phyloP scores from a whole-genome alignment of 2,888 invertebrate species.

The Chrysotoxum bicinctum region DNA sequence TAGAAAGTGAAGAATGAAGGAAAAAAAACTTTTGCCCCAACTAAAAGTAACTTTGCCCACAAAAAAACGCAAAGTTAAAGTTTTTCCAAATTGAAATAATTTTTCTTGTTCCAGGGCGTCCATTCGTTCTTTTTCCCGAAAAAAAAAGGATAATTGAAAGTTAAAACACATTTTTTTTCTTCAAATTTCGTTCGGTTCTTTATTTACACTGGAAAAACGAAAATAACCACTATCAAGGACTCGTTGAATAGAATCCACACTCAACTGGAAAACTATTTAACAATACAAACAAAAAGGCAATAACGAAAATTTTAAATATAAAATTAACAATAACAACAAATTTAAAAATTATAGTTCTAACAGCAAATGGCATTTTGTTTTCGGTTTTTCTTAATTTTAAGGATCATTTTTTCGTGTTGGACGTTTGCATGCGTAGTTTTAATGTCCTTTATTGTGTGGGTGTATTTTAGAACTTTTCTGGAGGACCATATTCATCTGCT shows the following conservation, averaged over 20 bases:
- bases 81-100: constrained; percentile 60
- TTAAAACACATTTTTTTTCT: constrained; percentile 26
- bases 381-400: neutral
- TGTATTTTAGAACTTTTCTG: constrained; percentile 77
- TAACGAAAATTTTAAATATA: constrained; percentile 54
- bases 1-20: neutral
- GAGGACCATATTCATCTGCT: constrained; percentile 77
- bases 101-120: constrained; percentile 34
- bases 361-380: constrained; percentile 63
- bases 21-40: constrained; percentile 11
- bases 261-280: constrained; percentile 33
- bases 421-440: constrained; percentile 17
- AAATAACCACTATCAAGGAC: constrained; percentile 34
- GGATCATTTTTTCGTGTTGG: neutral
- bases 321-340: constrained; percentile 62
- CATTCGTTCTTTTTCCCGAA: neutral
- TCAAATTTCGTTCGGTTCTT: constrained; percentile 48
- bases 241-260: constrained; percentile 21
- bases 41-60: neutral
- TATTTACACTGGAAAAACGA: constrained; percentile 53
- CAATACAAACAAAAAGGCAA: constrained; percentile 27
- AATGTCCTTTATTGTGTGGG: neutral
- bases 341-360: constrained; percentile 58
- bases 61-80: constrained; percentile 32
- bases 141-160: constrained; percentile 26